phyloP scores from a whole-genome alignment of 2,113 vertebrate species.

The Salvator merianae region DNA sequence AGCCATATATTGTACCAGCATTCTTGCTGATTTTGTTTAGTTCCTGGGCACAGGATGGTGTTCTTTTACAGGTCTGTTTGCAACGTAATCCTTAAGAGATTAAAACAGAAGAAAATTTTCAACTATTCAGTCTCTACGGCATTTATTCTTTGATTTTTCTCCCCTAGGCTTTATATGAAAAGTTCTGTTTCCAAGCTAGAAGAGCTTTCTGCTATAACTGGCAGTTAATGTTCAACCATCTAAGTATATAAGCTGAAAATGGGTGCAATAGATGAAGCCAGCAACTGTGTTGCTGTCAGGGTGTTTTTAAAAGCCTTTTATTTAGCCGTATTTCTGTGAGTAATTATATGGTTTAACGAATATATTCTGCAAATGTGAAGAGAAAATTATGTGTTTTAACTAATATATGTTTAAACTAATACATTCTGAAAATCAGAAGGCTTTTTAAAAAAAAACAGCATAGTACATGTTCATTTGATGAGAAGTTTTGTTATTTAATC shows the following conservation, averaged over 20 bases:
- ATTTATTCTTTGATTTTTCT: conserved; percentile 22
- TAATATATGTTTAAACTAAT: too few relatives aligned
- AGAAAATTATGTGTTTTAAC: neutral
- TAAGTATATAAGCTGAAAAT: conserved; percentile 33
- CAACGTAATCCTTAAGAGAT: conserved; percentile 38
- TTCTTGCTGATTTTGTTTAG: conserved; percentile 44
- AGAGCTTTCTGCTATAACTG: neutral
- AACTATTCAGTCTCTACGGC: conserved; percentile 40
- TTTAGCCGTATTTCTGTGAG: conserved; percentile 40
- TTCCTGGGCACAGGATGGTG: conserved; percentile 30
- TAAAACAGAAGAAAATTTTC: conserved; percentile 52
- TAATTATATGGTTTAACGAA: conserved; percentile 10
- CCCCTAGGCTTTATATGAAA: conserved; percentile 28
- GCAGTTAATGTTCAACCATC: neutral
- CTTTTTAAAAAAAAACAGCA: too few relatives aligned
- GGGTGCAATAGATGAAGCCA: conserved; percentile 23
- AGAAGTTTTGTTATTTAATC: too few relatives aligned
- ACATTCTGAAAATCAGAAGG: too few relatives aligned
- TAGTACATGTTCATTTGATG: too few relatives aligned
- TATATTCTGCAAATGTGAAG: conserved; percentile 1
- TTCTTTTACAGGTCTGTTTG: conserved; percentile 52
- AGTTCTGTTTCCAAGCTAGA: conserved; percentile 31
- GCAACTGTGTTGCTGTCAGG: conserved; percentile 21
- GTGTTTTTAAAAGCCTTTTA: neutral
- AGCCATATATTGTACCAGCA: conserved; percentile 34